These are phyloP conservation scores for Streptopelia turtur DNA, from an alignment of 2,797 vertebrate genomes.

Conservation along the genomic window DNA sequence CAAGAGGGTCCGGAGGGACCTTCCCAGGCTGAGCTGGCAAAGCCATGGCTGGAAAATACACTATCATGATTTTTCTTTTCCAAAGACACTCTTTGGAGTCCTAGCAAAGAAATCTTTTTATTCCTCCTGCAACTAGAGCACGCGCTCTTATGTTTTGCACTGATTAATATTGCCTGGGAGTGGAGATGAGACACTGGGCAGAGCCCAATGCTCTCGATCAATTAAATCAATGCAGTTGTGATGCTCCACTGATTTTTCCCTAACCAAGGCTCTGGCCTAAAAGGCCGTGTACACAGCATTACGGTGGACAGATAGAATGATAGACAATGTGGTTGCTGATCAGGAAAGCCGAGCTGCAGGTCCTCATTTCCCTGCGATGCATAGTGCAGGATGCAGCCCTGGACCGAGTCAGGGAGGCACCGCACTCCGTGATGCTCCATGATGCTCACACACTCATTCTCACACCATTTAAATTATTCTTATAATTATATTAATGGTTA, in stretches of 20 bases:
- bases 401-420: neutral
- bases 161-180: neutral
- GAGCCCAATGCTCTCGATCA: neutral
- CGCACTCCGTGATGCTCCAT: neutral
- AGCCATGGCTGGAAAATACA: neutral
- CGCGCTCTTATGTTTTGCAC: neutral
- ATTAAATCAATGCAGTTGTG: neutral
- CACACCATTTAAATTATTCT: neutral
- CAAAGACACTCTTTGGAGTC: neutral
- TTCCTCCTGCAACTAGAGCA: neutral
- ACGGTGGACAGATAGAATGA: neutral
- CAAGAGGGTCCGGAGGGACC: neutral
- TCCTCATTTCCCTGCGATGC: fast-evolving
- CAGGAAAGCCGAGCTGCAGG: neutral
- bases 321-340: neutral
- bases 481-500: neutral
- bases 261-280: neutral
- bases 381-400: neutral
- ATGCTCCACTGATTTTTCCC: neutral
- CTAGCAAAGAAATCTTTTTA: neutral
- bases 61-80: neutral
- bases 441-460: neutral
- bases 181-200: neutral
- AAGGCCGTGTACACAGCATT: fast-evolving
- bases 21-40: neutral